Conservation (phyloP, 1,140 invertebrate genomes). For the Spodoptera frugiperda region DNA sequence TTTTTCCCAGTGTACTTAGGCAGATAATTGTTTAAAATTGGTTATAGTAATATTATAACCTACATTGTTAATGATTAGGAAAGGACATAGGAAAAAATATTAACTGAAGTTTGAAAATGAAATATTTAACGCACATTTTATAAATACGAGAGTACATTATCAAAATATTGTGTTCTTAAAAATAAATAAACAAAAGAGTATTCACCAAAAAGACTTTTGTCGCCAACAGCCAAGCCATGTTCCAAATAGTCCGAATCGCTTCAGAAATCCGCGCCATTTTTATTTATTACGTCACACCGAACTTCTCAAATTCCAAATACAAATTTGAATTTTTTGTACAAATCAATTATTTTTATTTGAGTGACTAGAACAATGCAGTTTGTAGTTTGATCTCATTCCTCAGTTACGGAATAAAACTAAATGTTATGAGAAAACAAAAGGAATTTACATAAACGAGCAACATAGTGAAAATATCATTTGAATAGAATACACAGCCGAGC, state of each 20-base stretch:
- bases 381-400: neutral
- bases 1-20: too few relatives aligned
- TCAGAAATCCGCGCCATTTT: conserved; percentile 70
- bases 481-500: neutral
- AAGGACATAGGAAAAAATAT: too few relatives aligned
- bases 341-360: neutral
- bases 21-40: too few relatives aligned
- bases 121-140: neutral
- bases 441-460: neutral
- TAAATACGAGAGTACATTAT: neutral
- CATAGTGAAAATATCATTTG: conserved; percentile 10
- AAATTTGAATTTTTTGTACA: conserved; percentile 14
- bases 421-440: neutral
- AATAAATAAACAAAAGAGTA: conserved; percentile 18
- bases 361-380: too few relatives aligned
- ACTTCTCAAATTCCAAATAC: conserved; percentile 13
- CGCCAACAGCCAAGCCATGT: conserved; percentile 76
- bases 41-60: too few relatives aligned
- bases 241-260: conserved; percentile 72
- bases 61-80: too few relatives aligned
- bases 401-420: conserved; percentile 6
- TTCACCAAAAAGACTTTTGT: conserved; percentile 80
- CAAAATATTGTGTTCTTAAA: neutral
- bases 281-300: conserved; percentile 43
- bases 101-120: too few relatives aligned